Evolutionary conservation across 2,888 invertebrate species (phyloP).

Genomic region (Pemphredon lugubris): DNA sequence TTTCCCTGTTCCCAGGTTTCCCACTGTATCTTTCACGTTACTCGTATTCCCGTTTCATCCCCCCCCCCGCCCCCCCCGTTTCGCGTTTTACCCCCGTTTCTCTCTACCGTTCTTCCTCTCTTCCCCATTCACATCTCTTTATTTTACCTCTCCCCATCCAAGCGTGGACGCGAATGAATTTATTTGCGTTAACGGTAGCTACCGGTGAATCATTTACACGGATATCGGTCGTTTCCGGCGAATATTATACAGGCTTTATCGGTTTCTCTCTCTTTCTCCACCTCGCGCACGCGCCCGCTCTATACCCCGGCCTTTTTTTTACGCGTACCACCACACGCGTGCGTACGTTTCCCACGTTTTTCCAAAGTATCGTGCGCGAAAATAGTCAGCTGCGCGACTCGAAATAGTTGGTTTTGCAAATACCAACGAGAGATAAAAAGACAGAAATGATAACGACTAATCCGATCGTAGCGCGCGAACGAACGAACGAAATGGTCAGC

Average conservation of each 20-base stretch:
- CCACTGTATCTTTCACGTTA: neutral
- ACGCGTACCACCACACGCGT: neutral
- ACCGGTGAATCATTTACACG: conserved; percentile 58
- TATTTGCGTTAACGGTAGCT: conserved; percentile 50
- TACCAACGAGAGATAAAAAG: neutral
- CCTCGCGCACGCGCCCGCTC: too few species aligned
- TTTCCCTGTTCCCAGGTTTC: conserved; percentile 1
- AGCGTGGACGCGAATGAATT: conserved; percentile 54
- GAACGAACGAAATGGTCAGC: neutral
- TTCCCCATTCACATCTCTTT: conserved; percentile 10
- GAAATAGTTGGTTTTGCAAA: neutral
- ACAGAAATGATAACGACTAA: too few species aligned
- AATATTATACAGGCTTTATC: conserved; percentile 41
- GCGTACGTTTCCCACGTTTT: too few species aligned
- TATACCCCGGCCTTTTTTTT: too few species aligned
- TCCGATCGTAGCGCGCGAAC: too few species aligned
- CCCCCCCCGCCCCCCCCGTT: neutral
- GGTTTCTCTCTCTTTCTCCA: conserved; percentile 15
- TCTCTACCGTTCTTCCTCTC: conserved; percentile 23
- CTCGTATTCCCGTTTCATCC: conserved; percentile 16
- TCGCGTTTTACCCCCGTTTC: conserved; percentile 8
- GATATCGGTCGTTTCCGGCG: conserved; percentile 43
- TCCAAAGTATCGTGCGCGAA: too few species aligned
- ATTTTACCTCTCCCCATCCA: conserved; percentile 4
- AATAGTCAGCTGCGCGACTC: too few species aligned